Evolutionary conservation across 2,113 vertebrate species (phyloP).

Genomic region (Erythrocercus mccallii): DNA sequence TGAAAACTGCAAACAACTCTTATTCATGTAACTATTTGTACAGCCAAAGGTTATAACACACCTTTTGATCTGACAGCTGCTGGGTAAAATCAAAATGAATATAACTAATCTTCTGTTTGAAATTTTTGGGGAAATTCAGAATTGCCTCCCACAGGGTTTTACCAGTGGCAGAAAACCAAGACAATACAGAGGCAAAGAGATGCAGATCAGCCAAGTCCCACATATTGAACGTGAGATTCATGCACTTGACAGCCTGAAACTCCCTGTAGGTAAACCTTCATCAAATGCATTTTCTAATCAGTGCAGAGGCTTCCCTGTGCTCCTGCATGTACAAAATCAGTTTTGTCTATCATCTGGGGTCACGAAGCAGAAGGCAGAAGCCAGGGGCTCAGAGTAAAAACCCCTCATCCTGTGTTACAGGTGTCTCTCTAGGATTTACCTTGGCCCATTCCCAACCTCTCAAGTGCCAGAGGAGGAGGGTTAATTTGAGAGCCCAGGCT

Average conservation of each 20-base stretch:
- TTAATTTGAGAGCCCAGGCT: not conserved
- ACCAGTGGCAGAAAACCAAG: not conserved
- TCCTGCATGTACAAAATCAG: not conserved
- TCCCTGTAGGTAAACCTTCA: not conserved
- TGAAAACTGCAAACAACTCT: not conserved
- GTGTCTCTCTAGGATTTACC: not conserved
- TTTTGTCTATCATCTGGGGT: not conserved
- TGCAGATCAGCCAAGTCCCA: not conserved
- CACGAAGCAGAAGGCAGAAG: not conserved
- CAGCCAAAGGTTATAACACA: constrained; percentile 5
- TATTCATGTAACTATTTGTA: not conserved
- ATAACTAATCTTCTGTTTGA: not conserved
- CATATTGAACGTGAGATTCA: not conserved
- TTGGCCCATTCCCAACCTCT: not conserved
- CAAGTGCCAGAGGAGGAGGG: not conserved
- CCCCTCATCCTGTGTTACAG: not conserved
- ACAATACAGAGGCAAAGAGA: not conserved
- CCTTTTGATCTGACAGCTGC: constrained; percentile 10
- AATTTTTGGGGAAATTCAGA: not conserved
- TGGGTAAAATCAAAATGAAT: not conserved
- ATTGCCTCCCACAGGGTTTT: not conserved
- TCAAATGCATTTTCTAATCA: not conserved
- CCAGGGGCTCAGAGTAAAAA: not conserved
- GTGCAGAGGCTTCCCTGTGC: not conserved
- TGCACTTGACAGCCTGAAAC: not conserved